phyloP scores from a whole-genome alignment of 2,797 vertebrate genomes.

The Cirrhinus molitorella region DNA sequence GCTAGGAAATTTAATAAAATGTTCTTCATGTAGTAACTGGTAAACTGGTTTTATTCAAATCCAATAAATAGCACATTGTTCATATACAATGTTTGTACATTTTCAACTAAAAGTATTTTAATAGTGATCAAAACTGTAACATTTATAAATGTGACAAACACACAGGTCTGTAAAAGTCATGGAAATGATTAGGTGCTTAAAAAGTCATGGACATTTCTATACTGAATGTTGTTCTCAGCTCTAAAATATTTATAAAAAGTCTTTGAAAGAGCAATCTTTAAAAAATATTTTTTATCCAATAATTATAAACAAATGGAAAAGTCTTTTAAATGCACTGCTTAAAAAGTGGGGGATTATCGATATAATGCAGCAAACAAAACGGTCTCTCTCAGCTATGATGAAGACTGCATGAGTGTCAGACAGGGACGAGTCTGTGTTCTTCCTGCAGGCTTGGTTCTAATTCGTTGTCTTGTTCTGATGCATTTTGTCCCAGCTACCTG shows the following conservation, averaged over 20 bases:
- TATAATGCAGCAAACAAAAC: not conserved
- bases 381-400: constrained; percentile 45
- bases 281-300: not conserved
- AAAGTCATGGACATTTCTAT: not conserved
- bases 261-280: not conserved
- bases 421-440: constrained; percentile 53
- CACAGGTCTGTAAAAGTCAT: not conserved
- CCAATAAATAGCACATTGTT: not conserved
- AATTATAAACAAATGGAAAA: not conserved
- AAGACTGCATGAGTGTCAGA: constrained; percentile 63
- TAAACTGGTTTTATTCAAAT: not conserved
- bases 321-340: constrained; percentile 4
- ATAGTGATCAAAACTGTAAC: not conserved
- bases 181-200: not conserved
- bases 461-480: constrained; percentile 72
- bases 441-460: constrained; percentile 62
- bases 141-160: not conserved
- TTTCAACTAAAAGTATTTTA: not conserved
- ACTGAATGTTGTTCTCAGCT: not conserved
- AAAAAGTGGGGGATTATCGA: not conserved
- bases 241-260: not conserved
- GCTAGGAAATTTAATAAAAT: not conserved
- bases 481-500: constrained; percentile 71
- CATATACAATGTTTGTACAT: not conserved
- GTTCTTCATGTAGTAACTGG: not conserved